phyloP scores from a whole-genome alignment of 2,113 vertebrate genomes.

The Laticauda laticaudata region DNA sequence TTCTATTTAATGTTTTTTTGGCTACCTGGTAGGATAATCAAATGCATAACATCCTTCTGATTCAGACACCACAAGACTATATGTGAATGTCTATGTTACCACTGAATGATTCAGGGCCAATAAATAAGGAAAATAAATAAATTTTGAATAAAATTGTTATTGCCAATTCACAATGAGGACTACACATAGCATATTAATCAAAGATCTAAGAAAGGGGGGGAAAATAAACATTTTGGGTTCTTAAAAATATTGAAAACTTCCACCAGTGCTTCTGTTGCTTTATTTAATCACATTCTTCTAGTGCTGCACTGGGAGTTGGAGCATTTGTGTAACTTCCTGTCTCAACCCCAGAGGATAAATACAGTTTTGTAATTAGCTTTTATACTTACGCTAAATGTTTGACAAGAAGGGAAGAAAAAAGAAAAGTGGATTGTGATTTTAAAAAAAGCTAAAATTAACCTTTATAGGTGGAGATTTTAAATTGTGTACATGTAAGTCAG shows the following conservation, averaged over 20 bases:
- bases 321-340: constrained; percentile 73
- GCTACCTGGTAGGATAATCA: constrained; percentile 8
- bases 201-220: constrained; percentile 29
- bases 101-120: not conserved
- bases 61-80: not conserved
- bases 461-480: constrained; percentile 71
- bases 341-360: constrained; percentile 76
- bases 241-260: constrained; percentile 73
- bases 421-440: constrained; percentile 68
- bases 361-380: constrained; percentile 83
- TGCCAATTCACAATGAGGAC: constrained; percentile 53
- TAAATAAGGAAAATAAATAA: not conserved
- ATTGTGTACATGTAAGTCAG: constrained; percentile 34
- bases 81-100: constrained; percentile 31
- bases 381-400: constrained; percentile 77
- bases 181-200: constrained; percentile 61
- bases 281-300: constrained; percentile 78
- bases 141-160: constrained; percentile 51
- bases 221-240: constrained; percentile 55
- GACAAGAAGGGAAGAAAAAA: constrained; percentile 61
- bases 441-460: constrained; percentile 66
- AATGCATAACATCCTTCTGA: not conserved
- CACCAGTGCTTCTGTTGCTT: constrained; percentile 72
- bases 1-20: not conserved
- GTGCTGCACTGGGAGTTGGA: constrained; percentile 75